phyloP scores from a whole-genome alignment of 2,113 vertebrate genomes.

The Cyanoderma ruficeps region DNA sequence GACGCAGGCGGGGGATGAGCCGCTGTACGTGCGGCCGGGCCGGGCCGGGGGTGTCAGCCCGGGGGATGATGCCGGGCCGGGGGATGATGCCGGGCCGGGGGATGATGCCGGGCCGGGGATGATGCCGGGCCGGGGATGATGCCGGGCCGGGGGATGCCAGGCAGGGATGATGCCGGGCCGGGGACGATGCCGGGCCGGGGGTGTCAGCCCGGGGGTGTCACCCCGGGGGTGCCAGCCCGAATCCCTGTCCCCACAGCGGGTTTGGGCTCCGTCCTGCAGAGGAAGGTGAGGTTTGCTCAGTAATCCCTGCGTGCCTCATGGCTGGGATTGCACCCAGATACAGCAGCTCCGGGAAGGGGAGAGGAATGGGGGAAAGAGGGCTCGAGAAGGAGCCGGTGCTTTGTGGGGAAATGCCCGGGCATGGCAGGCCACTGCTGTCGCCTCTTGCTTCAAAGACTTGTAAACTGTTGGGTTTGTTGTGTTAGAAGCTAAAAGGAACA shows the following conservation, averaged over 20 bases:
- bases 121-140: too few relatives aligned
- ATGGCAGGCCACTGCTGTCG: accelerated
- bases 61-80: too few relatives aligned
- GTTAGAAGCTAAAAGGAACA: background rate
- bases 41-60: too few relatives aligned
- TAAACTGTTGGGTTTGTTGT: background rate
- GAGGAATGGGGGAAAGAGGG: accelerated
- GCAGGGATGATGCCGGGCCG: too few relatives aligned
- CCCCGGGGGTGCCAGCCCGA: background rate
- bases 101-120: too few relatives aligned
- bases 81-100: too few relatives aligned
- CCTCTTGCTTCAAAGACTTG: background rate
- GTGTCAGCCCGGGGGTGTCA: background rate
- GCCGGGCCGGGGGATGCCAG: too few relatives aligned
- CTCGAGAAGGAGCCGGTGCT: accelerated
- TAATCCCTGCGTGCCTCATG: background rate
- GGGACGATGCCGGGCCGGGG: too few relatives aligned
- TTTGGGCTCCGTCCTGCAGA: background rate
- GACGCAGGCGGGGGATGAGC: too few relatives aligned
- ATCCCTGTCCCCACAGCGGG: background rate
- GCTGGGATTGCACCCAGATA: accelerated
- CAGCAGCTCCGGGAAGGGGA: too few relatives aligned
- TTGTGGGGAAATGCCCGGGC: background rate
- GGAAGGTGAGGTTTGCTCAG: background rate
- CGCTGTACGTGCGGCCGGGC: too few relatives aligned